These are phyloP conservation scores for Kradibia gibbosae DNA, from an alignment of 1,140 invertebrate species.

Conservation along the genomic window DNA sequence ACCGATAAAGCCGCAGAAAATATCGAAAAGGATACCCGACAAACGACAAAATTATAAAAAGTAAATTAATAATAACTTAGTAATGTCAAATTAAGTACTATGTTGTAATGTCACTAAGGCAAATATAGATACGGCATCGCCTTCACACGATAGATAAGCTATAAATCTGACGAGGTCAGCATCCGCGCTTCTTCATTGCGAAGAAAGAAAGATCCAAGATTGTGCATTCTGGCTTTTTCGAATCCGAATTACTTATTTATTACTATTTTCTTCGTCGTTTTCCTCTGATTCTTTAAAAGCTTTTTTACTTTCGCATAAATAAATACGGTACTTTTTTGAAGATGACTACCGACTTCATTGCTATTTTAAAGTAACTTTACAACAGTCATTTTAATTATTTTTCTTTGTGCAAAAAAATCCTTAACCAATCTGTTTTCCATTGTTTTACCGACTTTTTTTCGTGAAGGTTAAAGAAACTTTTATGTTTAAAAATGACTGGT, in stretches of 20 bases:
- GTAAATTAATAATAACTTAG: not conserved
- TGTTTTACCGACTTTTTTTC: not conserved
- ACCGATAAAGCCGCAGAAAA: not conserved
- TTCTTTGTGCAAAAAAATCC: not conserved
- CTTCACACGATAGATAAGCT: conserved; percentile 55
- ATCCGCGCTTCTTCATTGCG: conserved; percentile 55
- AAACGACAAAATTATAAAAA: not conserved
- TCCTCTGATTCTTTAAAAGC: conserved; percentile 52
- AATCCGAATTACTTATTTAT: conserved; percentile 41
- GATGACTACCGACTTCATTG: conserved; percentile 3
- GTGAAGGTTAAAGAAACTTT: not conserved
- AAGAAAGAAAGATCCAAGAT: conserved; percentile 41
- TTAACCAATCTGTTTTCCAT: conserved; percentile 1
- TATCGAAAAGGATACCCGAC: not conserved
- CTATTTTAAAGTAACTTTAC: conserved; percentile 18
- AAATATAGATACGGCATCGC: conserved; percentile 43
- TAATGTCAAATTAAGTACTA: not conserved
- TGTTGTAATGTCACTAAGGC: conserved; percentile 15
- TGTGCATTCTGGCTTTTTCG: conserved; percentile 37
- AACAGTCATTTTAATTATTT: not conserved
- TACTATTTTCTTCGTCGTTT: conserved; percentile 58
- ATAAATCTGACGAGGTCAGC: conserved; percentile 52
- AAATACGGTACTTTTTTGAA: not conserved
- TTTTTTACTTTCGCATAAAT: not conserved
- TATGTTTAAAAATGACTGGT: not conserved